Percentiles rank a stretch among this genome's conserved stretches.
These are phyloP conservation scores for Sarcoramphus papa DNA, from an alignment of 2,797 vertebrate genomes.

Conservation along the genomic window DNA sequence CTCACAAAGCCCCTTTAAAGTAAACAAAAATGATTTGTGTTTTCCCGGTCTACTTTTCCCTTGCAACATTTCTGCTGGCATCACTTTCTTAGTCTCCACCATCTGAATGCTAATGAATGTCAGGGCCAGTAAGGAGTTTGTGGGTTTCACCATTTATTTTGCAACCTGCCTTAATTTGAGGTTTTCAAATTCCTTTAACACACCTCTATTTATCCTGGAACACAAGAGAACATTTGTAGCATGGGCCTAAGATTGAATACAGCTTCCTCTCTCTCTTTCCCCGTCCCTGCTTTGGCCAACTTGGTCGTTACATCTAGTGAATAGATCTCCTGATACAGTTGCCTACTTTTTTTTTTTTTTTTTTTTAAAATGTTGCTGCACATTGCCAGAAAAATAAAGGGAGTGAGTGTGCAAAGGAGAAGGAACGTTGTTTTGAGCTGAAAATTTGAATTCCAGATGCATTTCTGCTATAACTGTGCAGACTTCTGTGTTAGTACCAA, in stretches of 20 bases:
- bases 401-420: conserved; percentile 24
- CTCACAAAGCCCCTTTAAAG: conserved; percentile 33
- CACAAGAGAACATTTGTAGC: conserved; percentile 66
- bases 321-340: conserved; percentile 62
- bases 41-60: conserved; percentile 26
- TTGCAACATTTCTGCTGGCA: conserved; percentile 38
- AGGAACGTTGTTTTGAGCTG: conserved; percentile 8
- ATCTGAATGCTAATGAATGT: conserved; percentile 47
- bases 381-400: conserved; percentile 22
- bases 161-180: conserved; percentile 59
- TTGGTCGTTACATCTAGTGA: conserved; percentile 46
- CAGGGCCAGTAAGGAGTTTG: conserved; percentile 45
- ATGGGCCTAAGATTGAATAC: conserved; percentile 18
- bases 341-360: neutral
- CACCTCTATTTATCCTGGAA: conserved; percentile 62
- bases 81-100: neutral
- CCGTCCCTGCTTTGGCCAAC: neutral
- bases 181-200: conserved; percentile 57
- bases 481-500: neutral
- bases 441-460: conserved; percentile 63
- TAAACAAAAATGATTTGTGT: conserved; percentile 55
- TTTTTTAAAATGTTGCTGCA: neutral
- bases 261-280: conserved; percentile 54
- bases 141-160: conserved; percentile 64
- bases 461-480: neutral